These are phyloP conservation scores for Amblyjoppa proteus DNA, from an alignment of 2,888 invertebrate species.

Conservation along the genomic window DNA sequence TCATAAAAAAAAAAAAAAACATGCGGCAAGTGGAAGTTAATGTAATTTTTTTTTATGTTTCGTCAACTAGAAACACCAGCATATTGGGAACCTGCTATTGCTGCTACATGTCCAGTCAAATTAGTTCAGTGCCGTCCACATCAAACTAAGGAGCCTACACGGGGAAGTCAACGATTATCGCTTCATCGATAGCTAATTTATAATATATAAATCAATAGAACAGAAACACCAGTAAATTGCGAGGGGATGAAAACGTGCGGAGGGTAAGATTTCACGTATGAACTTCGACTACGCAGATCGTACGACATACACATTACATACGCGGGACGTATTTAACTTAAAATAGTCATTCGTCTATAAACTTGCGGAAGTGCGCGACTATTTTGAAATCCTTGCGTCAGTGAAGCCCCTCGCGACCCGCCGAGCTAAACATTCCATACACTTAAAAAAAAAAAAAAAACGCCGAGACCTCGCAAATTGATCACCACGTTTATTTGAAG, in stretches of 20 bases:
- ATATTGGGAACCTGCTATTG: slow-evolving; percentile 77
- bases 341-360: slow-evolving; percentile 50
- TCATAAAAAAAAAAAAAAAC: slow-evolving; percentile 14
- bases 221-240: slow-evolving; percentile 25
- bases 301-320: slow-evolving; percentile 40
- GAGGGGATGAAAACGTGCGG: neutral
- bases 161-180: slow-evolving; percentile 69
- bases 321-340: slow-evolving; percentile 63
- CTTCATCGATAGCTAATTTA: slow-evolving; percentile 59
- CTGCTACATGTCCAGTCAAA: slow-evolving; percentile 81
- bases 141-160: slow-evolving; percentile 75
- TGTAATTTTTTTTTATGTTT: slow-evolving; percentile 28
- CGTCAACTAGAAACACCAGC: slow-evolving; percentile 73
- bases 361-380: slow-evolving; percentile 33
- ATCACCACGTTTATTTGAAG: slow-evolving; percentile 13
- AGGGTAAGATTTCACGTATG: slow-evolving; percentile 13
- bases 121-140: slow-evolving; percentile 83
- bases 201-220: slow-evolving; percentile 52
- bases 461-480: slow-evolving; percentile 26
- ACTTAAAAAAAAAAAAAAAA: slow-evolving; percentile 33
- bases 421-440: slow-evolving; percentile 61
- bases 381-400: slow-evolving; percentile 42
- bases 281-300: slow-evolving; percentile 26
- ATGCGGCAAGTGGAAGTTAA: neutral
- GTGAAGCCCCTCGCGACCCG: slow-evolving; percentile 25